A percentile compares a stretch with the other conserved stretches of the same genome.
Evolutionary conservation across 2,797 vertebrate species (phyloP).

Genomic region (Thunnus albacares): DNA sequence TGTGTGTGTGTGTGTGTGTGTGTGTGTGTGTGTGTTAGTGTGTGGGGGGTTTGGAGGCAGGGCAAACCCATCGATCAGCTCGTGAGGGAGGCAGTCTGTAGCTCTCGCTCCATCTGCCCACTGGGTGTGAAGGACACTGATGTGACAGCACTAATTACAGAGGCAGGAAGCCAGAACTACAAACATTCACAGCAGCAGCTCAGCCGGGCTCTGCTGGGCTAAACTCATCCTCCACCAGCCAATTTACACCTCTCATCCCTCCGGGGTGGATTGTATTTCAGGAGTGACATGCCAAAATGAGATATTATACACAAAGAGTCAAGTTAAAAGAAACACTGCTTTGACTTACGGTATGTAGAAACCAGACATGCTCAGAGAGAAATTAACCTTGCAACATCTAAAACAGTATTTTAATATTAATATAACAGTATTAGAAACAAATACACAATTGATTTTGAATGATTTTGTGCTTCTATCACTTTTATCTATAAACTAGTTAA

Average conservation of each 20-base stretch:
- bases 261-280: constrained; percentile 13
- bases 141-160: constrained; percentile 87
- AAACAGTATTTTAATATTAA: not conserved
- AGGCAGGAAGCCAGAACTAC: constrained; percentile 73
- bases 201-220: constrained; percentile 17
- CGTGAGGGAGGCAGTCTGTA: constrained; percentile 43
- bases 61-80: constrained; percentile 72
- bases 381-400: not conserved
- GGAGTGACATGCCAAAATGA: constrained; percentile 14
- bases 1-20: constrained; percentile 3
- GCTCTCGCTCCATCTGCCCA: constrained; percentile 73
- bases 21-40: constrained; percentile 16
- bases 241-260: constrained; percentile 39
- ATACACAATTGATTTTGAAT: not conserved
- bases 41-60: constrained; percentile 42
- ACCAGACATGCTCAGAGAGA: not conserved
- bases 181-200: constrained; percentile 57
- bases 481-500: not conserved
- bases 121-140: constrained; percentile 87
- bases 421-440: not conserved
- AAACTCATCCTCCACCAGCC: constrained; percentile 28
- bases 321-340: not conserved
- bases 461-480: not conserved
- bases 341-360: not conserved
- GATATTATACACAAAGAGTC: constrained; percentile 15